phyloP scores from a whole-genome alignment of 2,113 vertebrate species.

The Carlito syrichta region DNA sequence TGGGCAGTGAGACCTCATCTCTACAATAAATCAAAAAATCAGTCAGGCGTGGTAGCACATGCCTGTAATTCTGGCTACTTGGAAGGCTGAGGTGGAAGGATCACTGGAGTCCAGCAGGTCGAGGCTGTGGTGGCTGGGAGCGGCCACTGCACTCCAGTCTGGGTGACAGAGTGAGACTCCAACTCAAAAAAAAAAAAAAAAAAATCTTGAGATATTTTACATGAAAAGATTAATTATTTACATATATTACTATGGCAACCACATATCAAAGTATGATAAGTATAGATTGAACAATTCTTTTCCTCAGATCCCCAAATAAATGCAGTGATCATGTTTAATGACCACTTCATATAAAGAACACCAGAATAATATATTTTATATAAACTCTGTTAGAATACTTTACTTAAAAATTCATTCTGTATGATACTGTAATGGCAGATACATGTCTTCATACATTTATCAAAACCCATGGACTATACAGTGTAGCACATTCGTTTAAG shows the following conservation, averaged over 20 bases:
- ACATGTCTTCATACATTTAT: not conserved
- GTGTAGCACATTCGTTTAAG: no score
- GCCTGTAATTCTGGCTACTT: no score
- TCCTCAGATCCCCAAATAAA: not conserved
- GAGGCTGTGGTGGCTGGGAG: no score
- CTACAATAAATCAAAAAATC: no score
- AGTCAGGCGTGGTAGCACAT: no score
- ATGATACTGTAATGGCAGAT: not conserved
- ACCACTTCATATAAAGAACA: not conserved
- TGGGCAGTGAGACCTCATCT: no score
- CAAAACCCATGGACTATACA: not conserved
- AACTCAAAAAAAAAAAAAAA: no score
- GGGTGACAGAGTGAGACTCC: no score
- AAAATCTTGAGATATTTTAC: slow-evolving; percentile 24
- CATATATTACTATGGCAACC: not conserved
- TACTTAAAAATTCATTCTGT: not conserved
- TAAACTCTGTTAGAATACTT: not conserved
- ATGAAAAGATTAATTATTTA: slow-evolving; percentile 37
- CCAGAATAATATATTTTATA: not conserved
- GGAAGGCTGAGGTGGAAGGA: no score
- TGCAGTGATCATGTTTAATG: not conserved
- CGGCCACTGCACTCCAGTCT: no score
- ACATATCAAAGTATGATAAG: not conserved
- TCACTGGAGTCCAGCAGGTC: no score
- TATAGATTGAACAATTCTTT: not conserved